Base-by-base conservation (phyloP, 2,888 invertebrate species). In the Euzophera pinguis region DNA sequence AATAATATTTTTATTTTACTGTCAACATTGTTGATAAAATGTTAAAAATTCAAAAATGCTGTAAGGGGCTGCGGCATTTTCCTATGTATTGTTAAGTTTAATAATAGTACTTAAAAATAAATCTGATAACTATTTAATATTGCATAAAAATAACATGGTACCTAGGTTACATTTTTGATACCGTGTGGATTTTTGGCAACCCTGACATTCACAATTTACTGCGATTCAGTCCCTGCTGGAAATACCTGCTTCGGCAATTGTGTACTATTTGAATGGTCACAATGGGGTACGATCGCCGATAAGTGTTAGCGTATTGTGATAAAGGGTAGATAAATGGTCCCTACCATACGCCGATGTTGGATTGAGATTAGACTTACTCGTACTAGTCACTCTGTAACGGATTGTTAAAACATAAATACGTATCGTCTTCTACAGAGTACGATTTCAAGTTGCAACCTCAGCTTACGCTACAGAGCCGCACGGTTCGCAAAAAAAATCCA, bases 171-270 rank as follows among this genome's bases (percentile, higher is more conserved):
- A 32, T 2, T 32, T 32, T 32, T 6, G 4, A 2, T 32, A 10
- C 29, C 1, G 41, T 9, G 29, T 32, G 6, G 74, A 76, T 74
- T 76, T 4, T 13, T 50, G 49, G 49, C 29, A 32, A 39, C 38
- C 39, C 39, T 49, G 14, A 37, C 12, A 32, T 39, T 78, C 74
- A 78, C 77, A 80, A 83, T 82, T 84, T 85, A 84, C 80, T 75
- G 72, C 73, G 68, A 75, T 70, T 69, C 64, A 58, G 60, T 70
- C 65, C 64, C 56, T 60, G 59, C 64, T 71, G 62, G 69, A 69
- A 69, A 72, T 74, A 73, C 70, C 63, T 71, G 66, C 63, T 50
- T 50, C 32, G 45, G 45, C 45, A 45, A 74, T 77, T 69, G 69
- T 65, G 60, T 66, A 60, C 67, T 66, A 74, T 73, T 75, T 67